Percentiles rank a stretch among this genome's conserved stretches.
Conservation (phyloP, 2,888 invertebrate species). For the Bellardia bayeri region DNA sequence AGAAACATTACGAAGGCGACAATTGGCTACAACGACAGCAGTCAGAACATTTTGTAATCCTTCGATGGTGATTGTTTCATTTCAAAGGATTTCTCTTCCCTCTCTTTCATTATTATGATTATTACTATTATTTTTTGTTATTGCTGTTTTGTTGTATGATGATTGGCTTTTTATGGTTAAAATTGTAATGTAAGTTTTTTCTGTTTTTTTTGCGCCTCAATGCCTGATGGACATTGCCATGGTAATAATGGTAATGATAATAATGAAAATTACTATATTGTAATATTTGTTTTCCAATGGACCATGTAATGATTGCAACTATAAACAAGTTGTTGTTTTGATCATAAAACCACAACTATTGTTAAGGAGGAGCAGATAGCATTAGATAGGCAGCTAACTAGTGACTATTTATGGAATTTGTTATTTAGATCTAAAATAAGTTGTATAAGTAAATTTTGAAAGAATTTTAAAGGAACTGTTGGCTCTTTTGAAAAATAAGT, state of each 20-base stretch:
- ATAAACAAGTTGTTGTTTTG: slow-evolving; percentile 43
- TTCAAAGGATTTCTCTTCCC: slow-evolving; percentile 45
- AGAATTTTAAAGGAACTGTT: too few relatives aligned
- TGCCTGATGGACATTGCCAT: slow-evolving; percentile 31
- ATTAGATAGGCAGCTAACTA: background rate
- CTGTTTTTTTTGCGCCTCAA: slow-evolving; percentile 44
- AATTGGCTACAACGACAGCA: slow-evolving; percentile 64
- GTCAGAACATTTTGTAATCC: slow-evolving; percentile 59
- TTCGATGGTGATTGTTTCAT: slow-evolving; percentile 52
- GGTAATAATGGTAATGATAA: slow-evolving; percentile 25
- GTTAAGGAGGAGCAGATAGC: background rate
- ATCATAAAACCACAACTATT: slow-evolving; percentile 1
- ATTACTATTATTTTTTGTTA: slow-evolving; percentile 19
- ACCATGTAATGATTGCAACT: slow-evolving; percentile 46
- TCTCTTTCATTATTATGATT: slow-evolving; percentile 36
- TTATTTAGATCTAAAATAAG: background rate
- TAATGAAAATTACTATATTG: slow-evolving; percentile 51
- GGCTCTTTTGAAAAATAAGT: too few relatives aligned
- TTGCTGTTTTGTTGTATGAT: slow-evolving; percentile 39
- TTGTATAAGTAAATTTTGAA: too few relatives aligned
- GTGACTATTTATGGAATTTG: background rate
- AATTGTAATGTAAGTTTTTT: slow-evolving; percentile 59
- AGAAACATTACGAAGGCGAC: slow-evolving; percentile 71
- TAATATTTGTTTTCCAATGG: slow-evolving; percentile 50
- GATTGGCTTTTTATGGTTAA: slow-evolving; percentile 62